These are phyloP conservation scores for Diogma glabrata DNA, from an alignment of 2,888 invertebrate species.

Conservation along the genomic window DNA sequence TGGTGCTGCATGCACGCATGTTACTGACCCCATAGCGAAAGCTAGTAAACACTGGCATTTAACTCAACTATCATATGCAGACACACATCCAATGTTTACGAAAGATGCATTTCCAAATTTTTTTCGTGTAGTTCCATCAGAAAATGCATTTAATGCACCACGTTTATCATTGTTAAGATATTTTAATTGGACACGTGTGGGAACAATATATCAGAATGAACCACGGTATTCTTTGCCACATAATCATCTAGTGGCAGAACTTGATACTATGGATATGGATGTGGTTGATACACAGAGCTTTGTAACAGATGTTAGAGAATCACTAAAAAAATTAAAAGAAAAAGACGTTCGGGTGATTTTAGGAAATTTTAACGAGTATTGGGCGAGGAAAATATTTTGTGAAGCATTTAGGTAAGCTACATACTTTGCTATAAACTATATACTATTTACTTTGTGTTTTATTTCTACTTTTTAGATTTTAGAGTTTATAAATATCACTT, in stretches of 20 bases:
- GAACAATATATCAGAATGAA: slow-evolving; percentile 93
- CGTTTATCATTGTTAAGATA: slow-evolving; percentile 73
- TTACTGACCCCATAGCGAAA: slow-evolving; percentile 94
- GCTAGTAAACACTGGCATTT: slow-evolving; percentile 96
- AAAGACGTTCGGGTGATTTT: slow-evolving; percentile 91
- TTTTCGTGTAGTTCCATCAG: slow-evolving; percentile 92
- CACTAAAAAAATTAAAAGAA: slow-evolving; percentile 68
- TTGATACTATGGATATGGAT: slow-evolving; percentile 68
- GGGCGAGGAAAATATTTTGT: slow-evolving; percentile 83
- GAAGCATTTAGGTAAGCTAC: slow-evolving; percentile 66
- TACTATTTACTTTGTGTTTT: too few relatives aligned
- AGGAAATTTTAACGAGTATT: slow-evolving; percentile 90
- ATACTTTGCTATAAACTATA: too few relatives aligned
- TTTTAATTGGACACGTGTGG: slow-evolving; percentile 96
- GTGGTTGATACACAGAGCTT: slow-evolving; percentile 86
- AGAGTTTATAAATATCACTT: too few relatives aligned
- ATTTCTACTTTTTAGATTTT: too few relatives aligned
- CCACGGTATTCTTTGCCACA: slow-evolving; percentile 87
- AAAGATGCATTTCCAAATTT: slow-evolving; percentile 90
- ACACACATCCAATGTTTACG: slow-evolving; percentile 95
- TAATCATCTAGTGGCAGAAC: slow-evolving; percentile 74
- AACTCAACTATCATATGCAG: slow-evolving; percentile 92
- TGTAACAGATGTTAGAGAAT: slow-evolving; percentile 73
- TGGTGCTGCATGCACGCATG: slow-evolving; percentile 92
- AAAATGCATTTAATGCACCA: slow-evolving; percentile 91